Percentiles rank a stretch among this genome's conserved stretches.
Conservation (phyloP, 2,888 invertebrate genomes). For the Drosophila meridiana region DNA sequence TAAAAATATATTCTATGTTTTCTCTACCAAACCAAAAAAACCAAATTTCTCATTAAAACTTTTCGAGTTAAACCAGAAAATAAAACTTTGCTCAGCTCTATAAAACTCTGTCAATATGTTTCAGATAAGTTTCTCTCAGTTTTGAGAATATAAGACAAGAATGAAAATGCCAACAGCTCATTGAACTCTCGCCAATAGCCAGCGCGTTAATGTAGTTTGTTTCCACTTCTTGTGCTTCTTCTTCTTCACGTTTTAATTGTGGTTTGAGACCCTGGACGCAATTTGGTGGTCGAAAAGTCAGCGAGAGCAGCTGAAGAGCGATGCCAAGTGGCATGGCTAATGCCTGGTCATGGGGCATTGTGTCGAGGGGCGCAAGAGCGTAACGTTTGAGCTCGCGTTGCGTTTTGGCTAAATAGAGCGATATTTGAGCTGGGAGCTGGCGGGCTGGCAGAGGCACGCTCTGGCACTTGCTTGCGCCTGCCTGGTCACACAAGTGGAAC, state of each 20-base stretch:
- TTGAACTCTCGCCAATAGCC: constrained; percentile 34
- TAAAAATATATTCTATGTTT: neutral
- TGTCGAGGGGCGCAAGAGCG: constrained; percentile 67
- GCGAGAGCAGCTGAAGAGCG: constrained; percentile 32
- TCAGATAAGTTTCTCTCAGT: neutral
- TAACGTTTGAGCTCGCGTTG: constrained; percentile 62
- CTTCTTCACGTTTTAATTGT: constrained; percentile 19
- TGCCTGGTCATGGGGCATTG: constrained; percentile 54
- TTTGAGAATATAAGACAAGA: constrained; percentile 2
- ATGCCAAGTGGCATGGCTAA: constrained; percentile 68
- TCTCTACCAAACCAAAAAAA: neutral
- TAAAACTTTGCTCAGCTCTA: neutral
- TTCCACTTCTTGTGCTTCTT: neutral
- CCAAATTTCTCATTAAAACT: constrained; percentile 6
- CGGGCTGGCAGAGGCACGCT: constrained; percentile 64
- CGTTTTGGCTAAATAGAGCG: constrained; percentile 59
- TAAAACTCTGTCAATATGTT: constrained; percentile 11
- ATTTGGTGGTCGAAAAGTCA: constrained; percentile 42
- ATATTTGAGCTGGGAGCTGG: constrained; percentile 38
- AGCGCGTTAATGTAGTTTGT: constrained; percentile 5
- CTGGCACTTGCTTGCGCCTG: constrained; percentile 79
- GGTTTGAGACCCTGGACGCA: constrained; percentile 22
- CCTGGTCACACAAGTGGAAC: constrained; percentile 77
- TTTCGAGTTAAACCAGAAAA: constrained; percentile 3
- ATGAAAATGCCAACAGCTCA: constrained; percentile 30